phyloP scores from a whole-genome alignment of 2,797 vertebrate species.

The Darevskia nairensis region DNA sequence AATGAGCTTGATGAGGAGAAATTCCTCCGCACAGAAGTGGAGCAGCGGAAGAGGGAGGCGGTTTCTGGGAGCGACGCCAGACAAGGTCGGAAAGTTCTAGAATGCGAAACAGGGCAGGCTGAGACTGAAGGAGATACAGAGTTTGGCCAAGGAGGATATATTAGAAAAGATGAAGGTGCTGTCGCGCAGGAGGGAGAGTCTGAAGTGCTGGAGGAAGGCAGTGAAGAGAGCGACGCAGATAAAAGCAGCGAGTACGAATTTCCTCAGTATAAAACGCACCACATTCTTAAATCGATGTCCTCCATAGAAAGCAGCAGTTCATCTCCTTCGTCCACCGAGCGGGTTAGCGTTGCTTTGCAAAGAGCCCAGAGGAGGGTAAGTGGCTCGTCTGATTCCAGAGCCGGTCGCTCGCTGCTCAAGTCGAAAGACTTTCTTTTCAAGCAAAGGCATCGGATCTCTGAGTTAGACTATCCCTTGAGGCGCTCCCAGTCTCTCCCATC shows the following conservation, averaged over 20 bases:
- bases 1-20: conserved; percentile 77
- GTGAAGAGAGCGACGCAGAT: conserved; percentile 68
- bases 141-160: conserved; percentile 23
- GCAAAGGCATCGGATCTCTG: conserved; percentile 71
- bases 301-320: conserved; percentile 64
- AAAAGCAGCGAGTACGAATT: conserved; percentile 71
- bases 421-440: conserved; percentile 79
- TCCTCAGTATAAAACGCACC: conserved; percentile 82
- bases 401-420: conserved; percentile 74
- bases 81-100: conserved; percentile 42
- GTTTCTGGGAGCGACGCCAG: conserved; percentile 50
- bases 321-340: conserved; percentile 64
- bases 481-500: conserved; percentile 91
- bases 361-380: conserved; percentile 74
- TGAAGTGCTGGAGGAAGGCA: conserved; percentile 60
- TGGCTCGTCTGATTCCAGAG: conserved; percentile 69
- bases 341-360: conserved; percentile 74
- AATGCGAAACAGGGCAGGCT: conserved; percentile 31
- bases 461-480: conserved; percentile 81
- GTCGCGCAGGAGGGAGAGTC: conserved; percentile 45
- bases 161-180: conserved; percentile 42
- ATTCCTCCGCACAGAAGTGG: conserved; percentile 46
- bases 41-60: conserved; percentile 37
- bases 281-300: conserved; percentile 77
- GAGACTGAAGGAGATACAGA: conserved; percentile 52